Evolutionary conservation across 2,113 vertebrate genomes (phyloP).

Genomic region (Semnornis frantzii): DNA sequence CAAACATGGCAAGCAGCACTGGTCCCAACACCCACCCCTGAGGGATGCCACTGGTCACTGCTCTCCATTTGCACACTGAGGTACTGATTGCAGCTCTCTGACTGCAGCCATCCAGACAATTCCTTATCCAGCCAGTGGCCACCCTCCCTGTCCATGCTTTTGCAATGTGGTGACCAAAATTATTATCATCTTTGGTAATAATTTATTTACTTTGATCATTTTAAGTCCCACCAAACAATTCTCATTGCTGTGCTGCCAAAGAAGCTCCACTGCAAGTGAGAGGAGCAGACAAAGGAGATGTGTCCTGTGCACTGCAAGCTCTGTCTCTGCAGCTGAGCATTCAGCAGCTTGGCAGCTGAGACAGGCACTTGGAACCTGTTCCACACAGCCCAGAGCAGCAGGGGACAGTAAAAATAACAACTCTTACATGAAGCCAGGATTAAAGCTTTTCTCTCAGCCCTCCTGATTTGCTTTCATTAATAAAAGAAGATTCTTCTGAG

Average conservation of each 20-base stretch:
- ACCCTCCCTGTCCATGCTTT: too few species aligned
- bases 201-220: background rate
- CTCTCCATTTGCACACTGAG: too few species aligned
- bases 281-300: background rate
- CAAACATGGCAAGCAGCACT: too few species aligned
- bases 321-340: too few species aligned
- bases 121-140: too few species aligned
- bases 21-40: too few species aligned
- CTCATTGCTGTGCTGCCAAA: background rate
- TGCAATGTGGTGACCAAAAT: too few species aligned
- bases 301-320: background rate
- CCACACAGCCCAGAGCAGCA: constrained; percentile 54
- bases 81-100: too few species aligned
- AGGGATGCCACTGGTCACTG: too few species aligned
- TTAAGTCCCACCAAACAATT: background rate
- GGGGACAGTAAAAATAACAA: background rate
- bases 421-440: background rate
- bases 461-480: background rate
- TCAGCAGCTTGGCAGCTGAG: background rate
- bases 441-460: background rate
- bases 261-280: background rate
- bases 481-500: background rate
- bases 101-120: too few species aligned
- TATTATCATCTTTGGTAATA: background rate
- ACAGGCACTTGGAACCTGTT: background rate